phyloP scores from a whole-genome alignment of 2,888 invertebrate genomes.

The Incurvaria masculella region DNA sequence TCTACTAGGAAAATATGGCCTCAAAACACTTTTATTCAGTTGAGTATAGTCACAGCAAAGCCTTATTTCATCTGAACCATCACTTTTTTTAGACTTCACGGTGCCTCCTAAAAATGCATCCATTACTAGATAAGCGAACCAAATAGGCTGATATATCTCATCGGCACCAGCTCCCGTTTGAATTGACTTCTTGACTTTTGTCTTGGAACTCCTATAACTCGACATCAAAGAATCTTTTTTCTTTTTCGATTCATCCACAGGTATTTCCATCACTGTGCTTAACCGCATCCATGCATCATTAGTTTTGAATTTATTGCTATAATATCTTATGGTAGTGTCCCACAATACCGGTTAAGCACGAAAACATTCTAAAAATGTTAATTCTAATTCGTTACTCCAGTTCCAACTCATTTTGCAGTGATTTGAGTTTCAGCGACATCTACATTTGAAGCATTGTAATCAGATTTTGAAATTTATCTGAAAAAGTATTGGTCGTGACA shows the following conservation, averaged over 20 bases:
- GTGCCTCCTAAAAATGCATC: too few relatives aligned
- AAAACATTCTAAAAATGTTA: slow-evolving; percentile 4
- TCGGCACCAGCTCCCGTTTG: slow-evolving; percentile 8
- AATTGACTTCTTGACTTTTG: slow-evolving; percentile 9
- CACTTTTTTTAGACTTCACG: too few relatives aligned
- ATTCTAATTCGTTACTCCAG: slow-evolving; percentile 9
- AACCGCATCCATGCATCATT: slow-evolving; percentile 6
- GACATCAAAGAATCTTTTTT: slow-evolving; percentile 9
- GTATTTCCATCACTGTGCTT: slow-evolving; percentile 3
- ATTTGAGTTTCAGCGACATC: too few relatives aligned
- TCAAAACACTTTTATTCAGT: too few relatives aligned
- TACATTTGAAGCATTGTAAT: too few relatives aligned
- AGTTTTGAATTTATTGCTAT: slow-evolving; percentile 7
- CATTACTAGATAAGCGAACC: too few relatives aligned
- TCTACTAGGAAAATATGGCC: too few relatives aligned
- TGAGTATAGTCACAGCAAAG: too few relatives aligned
- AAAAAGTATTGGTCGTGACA: too few relatives aligned
- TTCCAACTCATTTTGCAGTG: slow-evolving; percentile 4
- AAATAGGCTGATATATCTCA: slow-evolving; percentile 2
- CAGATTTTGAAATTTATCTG: too few relatives aligned
- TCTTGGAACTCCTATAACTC: slow-evolving; percentile 8
- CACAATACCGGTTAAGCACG: slow-evolving; percentile 7
- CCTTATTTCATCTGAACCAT: too few relatives aligned
- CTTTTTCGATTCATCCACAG: slow-evolving; percentile 5
- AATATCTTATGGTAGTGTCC: slow-evolving; percentile 6